Percentiles rank a stretch among this genome's conserved stretches.
These are phyloP conservation scores for Psammodynastes pulverulentus DNA, from an alignment of 2,113 vertebrate genomes.

Conservation along the genomic window DNA sequence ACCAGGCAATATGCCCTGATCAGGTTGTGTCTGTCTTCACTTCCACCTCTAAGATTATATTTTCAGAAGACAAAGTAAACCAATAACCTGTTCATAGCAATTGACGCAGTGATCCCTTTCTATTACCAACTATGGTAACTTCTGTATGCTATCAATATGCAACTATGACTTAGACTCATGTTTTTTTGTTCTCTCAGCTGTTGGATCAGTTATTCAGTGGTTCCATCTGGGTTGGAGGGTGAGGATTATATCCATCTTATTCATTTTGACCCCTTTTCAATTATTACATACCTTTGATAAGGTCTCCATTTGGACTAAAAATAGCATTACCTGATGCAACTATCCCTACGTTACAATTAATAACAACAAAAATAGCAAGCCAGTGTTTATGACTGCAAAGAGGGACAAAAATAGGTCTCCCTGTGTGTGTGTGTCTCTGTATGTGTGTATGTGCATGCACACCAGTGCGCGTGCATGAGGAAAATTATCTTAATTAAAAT, in stretches of 20 bases:
- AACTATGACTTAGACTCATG: neutral
- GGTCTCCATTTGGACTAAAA: neutral
- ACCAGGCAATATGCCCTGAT: neutral
- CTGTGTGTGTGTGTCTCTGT: too few relatives aligned
- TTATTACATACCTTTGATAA: neutral
- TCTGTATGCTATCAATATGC: neutral
- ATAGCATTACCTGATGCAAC: neutral
- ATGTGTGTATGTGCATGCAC: neutral
- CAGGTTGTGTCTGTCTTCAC: neutral
- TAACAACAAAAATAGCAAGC: neutral
- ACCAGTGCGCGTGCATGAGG: constrained; percentile 40
- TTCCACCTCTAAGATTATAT: neutral
- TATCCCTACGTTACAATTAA: constrained; percentile 8
- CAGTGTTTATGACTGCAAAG: constrained; percentile 17
- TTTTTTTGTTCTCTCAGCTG: neutral
- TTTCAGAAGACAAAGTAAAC: neutral
- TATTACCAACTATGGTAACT: neutral
- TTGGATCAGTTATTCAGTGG: neutral
- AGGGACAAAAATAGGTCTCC: constrained; percentile 12
- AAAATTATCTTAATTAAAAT: constrained; percentile 78
- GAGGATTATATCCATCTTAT: neutral
- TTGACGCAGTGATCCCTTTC: neutral
- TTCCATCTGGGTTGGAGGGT: neutral
- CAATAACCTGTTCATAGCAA: neutral
- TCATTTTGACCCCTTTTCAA: neutral